Conservation (phyloP, 2,888 invertebrate species). For the Tanypteryx hageni region DNA sequence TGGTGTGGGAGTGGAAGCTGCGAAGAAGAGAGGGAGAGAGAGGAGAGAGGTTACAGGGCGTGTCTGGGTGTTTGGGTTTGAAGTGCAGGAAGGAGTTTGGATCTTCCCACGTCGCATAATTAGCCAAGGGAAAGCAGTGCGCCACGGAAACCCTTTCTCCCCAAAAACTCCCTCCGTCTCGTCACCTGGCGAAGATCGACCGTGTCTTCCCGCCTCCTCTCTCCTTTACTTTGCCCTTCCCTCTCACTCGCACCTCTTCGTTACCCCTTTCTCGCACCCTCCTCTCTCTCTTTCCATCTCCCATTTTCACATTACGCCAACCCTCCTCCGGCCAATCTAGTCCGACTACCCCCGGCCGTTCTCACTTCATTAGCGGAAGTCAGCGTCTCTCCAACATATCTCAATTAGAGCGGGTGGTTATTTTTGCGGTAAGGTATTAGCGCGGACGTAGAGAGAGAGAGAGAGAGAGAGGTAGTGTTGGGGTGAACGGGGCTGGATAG, state of each 20-base stretch:
- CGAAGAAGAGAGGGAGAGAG: too few relatives aligned
- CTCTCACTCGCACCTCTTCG: neutral
- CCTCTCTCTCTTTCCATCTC: neutral
- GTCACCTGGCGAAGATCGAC: constrained; percentile 34
- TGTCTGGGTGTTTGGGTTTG: constrained; percentile 17
- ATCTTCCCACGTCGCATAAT: constrained; percentile 47
- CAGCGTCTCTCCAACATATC: neutral
- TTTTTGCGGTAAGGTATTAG: neutral
- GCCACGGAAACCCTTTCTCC: neutral
- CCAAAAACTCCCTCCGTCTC: neutral
- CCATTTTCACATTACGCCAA: neutral
- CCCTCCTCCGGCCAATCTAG: neutral
- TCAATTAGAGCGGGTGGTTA: neutral
- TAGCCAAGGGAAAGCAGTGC: constrained; percentile 29
- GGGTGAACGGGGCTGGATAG: too few relatives aligned
- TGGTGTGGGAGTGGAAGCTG: too few relatives aligned
- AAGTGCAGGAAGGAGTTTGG: constrained; percentile 42
- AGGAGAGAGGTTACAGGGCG: neutral
- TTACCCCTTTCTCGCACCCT: neutral
- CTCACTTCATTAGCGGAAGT: neutral
- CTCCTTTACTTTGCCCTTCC: neutral
- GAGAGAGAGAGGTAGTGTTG: too few relatives aligned
- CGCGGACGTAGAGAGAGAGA: neutral
- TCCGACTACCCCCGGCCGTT: neutral
- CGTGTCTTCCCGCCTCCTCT: neutral